Evolutionary conservation across 2,113 vertebrate genomes (phyloP).

Genomic region (Brienomyrus brachyistius): DNA sequence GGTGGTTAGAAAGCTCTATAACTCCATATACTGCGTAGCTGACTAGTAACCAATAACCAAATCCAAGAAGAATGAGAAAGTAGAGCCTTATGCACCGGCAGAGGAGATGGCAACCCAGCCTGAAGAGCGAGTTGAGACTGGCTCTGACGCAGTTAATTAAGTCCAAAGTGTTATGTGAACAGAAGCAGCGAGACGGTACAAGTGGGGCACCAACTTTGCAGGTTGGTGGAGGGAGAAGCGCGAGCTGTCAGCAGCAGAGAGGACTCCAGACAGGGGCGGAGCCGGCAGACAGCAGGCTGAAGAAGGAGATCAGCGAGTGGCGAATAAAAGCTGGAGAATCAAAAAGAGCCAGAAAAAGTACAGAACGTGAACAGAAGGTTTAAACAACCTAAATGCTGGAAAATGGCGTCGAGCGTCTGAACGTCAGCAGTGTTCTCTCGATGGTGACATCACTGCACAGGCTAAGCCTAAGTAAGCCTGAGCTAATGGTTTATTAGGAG

Average conservation of each 20-base stretch:
- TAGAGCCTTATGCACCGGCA: background rate
- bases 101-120: background rate
- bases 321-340: background rate
- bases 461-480: background rate
- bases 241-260: background rate
- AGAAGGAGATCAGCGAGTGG: background rate
- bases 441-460: background rate
- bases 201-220: background rate
- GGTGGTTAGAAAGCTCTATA: background rate
- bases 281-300: background rate
- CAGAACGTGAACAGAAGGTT: background rate
- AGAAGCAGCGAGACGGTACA: background rate
- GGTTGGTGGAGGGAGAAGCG: background rate
- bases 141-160: too few relatives aligned
- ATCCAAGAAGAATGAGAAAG: background rate
- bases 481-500: constrained; percentile 49
- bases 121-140: background rate
- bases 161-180: background rate
- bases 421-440: background rate
- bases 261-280: background rate
- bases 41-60: background rate
- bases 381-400: background rate
- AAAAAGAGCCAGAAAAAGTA: background rate
- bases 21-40: background rate
- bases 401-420: background rate